These are phyloP conservation scores for Tetragonula carbonaria DNA, from an alignment of 2,888 invertebrate species.

Conservation along the genomic window DNA sequence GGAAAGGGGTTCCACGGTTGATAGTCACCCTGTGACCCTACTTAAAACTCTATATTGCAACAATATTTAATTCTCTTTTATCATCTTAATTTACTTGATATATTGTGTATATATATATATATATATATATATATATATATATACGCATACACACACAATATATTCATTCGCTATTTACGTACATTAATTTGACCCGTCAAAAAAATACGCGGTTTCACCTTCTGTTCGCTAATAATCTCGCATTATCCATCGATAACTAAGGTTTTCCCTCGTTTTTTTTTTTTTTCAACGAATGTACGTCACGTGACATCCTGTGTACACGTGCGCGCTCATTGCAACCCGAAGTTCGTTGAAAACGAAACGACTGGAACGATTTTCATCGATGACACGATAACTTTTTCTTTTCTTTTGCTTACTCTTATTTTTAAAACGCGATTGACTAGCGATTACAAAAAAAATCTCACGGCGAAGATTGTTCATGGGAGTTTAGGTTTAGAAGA, in stretches of 20 bases:
- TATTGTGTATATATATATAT: too few species aligned
- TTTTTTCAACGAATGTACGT: not conserved
- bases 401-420: not conserved
- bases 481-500: conserved; percentile 10
- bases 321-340: not conserved
- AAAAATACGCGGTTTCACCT: conserved; percentile 14
- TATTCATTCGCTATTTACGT: conserved; percentile 53
- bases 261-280: conserved; percentile 10
- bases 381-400: conserved; percentile 11
- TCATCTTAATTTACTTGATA: conserved; percentile 52
- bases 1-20: conserved; percentile 61
- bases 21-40: conserved; percentile 61
- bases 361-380: not conserved
- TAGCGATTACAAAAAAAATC: conserved; percentile 65
- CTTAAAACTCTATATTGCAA: conserved; percentile 72
- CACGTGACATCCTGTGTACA: conserved; percentile 30
- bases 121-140: conserved; percentile 46
- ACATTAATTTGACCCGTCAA: conserved; percentile 52
- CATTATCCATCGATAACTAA: not conserved
- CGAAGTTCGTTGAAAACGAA: not conserved
- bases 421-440: conserved; percentile 58
- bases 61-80: conserved; percentile 64
- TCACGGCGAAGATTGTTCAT: conserved; percentile 47
- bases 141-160: conserved; percentile 39
- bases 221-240: conserved; percentile 9